Evolutionary conservation across 1,140 invertebrate genomes (phyloP).

Genomic region (Drosophila miranda): DNA sequence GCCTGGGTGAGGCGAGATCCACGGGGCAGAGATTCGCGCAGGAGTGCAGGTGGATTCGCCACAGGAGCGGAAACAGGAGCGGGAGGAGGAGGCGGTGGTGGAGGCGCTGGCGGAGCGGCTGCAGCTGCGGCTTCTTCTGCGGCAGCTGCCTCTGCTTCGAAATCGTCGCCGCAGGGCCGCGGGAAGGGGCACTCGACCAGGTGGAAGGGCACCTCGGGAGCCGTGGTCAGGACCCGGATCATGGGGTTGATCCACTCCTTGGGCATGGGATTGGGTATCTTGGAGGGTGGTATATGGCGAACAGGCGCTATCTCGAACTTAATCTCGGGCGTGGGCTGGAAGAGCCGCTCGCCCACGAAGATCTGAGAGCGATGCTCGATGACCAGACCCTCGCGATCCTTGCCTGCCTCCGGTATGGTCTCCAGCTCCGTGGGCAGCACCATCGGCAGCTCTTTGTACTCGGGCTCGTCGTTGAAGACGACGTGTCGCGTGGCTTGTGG

Average conservation of each 20-base stretch:
- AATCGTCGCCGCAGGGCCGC: conserved; percentile 64
- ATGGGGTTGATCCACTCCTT: conserved; percentile 86
- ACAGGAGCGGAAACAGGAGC: conserved; percentile 8
- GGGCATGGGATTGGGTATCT: conserved; percentile 84
- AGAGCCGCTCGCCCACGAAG: conserved; percentile 66
- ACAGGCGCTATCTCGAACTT: conserved; percentile 76
- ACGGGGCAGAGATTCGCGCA: conserved; percentile 62
- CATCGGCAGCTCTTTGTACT: conserved; percentile 59
- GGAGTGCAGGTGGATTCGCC: conserved; percentile 8
- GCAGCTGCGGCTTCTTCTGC: conserved; percentile 15
- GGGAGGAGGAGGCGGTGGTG: conserved; percentile 1
- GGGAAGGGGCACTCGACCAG: conserved; percentile 75
- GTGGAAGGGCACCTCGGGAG: conserved; percentile 84
- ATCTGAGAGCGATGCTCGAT: conserved; percentile 69
- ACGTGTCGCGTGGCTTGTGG: conserved; percentile 56
- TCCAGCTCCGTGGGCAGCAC: conserved; percentile 46
- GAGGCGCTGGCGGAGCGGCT: conserved; percentile 1
- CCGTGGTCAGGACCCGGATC: conserved; percentile 86
- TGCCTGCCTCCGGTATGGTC: conserved; percentile 59
- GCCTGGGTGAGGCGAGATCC: conserved; percentile 76
- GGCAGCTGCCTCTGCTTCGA: conserved; percentile 48
- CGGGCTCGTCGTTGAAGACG: conserved; percentile 71
- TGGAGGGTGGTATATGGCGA: conserved; percentile 78
- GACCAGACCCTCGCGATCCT: conserved; percentile 53
- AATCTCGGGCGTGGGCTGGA: conserved; percentile 76